Evolutionary conservation across 2,113 vertebrate genomes (phyloP).

Genomic region (Danionella cerebrum): DNA sequence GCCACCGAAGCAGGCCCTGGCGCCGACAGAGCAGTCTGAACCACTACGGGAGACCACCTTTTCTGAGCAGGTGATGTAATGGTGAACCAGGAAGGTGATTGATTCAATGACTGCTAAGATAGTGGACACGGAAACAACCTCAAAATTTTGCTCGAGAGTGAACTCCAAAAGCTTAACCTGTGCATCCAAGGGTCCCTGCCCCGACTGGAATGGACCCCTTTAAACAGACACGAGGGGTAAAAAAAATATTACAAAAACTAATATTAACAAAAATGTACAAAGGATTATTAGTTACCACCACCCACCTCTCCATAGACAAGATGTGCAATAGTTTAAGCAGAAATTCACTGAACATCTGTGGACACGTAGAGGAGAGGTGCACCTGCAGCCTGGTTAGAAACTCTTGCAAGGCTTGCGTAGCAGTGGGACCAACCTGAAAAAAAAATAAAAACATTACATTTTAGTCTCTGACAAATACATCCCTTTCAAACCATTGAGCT

Average conservation of each 20-base stretch:
- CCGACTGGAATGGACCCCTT: slow-evolving; percentile 93
- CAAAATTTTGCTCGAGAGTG: slow-evolving; percentile 94
- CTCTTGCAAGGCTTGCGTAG: slow-evolving; percentile 97
- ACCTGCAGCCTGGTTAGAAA: slow-evolving; percentile 94
- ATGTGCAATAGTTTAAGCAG: slow-evolving; percentile 94
- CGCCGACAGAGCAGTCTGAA: slow-evolving; percentile 91
- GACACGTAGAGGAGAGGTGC: slow-evolving; percentile 90
- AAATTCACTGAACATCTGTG: slow-evolving; percentile 98
- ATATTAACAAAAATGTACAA: no score
- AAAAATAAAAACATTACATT: background rate
- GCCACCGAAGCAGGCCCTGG: slow-evolving; percentile 92
- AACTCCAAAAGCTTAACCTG: slow-evolving; percentile 97
- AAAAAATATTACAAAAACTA: background rate
- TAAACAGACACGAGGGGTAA: background rate
- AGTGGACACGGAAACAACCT: slow-evolving; percentile 90
- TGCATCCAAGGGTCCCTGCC: slow-evolving; percentile 91
- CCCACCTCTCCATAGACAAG: slow-evolving; percentile 91
- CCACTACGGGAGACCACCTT: slow-evolving; percentile 94
- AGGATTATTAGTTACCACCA: background rate
- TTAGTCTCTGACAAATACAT: background rate
- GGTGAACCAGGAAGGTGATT: slow-evolving; percentile 92
- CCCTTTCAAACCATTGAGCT: background rate
- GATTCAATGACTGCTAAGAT: slow-evolving; percentile 96
- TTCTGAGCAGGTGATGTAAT: slow-evolving; percentile 96
- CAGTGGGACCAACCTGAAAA: slow-evolving; percentile 89